Percentiles rank a stretch among this genome's conserved stretches.
Conservation (phyloP, 2,888 invertebrate species). For the Eupithecia dodoneata region DNA sequence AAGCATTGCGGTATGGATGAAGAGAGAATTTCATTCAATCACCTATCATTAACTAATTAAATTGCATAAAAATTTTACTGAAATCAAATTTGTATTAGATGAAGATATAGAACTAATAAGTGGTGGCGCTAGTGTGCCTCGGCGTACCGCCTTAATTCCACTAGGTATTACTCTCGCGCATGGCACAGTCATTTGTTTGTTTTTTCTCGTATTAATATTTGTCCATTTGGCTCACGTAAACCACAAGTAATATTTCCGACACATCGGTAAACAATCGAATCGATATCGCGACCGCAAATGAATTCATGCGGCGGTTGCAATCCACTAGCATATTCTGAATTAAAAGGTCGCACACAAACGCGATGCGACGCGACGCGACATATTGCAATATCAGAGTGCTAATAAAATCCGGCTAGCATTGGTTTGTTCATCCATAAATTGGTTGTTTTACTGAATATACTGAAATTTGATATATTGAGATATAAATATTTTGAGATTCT, state of each 20-base stretch:
- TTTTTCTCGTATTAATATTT: background rate
- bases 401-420: background rate
- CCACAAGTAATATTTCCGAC: background rate
- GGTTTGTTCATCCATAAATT: background rate
- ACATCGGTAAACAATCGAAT: conserved; percentile 4
- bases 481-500: too few species aligned
- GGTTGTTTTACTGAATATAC: background rate
- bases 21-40: too few species aligned
- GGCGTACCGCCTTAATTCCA: too few species aligned
- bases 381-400: background rate
- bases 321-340: conserved; percentile 22
- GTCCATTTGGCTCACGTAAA: background rate
- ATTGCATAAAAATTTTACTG: too few species aligned
- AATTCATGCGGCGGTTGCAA: conserved; percentile 3
- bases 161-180: too few species aligned
- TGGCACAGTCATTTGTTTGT: too few species aligned
- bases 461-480: background rate
- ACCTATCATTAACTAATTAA: too few species aligned
- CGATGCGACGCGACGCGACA: background rate
- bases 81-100: too few species aligned
- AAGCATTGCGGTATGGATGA: too few species aligned
- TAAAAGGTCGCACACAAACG: conserved; percentile 3
- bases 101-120: too few species aligned
- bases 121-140: too few species aligned
- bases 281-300: conserved; percentile 1